A percentile compares a stretch with the other conserved stretches of the same genome.
Conservation (phyloP, 1,140 invertebrate genomes). For the Nilaparvata lugens region DNA sequence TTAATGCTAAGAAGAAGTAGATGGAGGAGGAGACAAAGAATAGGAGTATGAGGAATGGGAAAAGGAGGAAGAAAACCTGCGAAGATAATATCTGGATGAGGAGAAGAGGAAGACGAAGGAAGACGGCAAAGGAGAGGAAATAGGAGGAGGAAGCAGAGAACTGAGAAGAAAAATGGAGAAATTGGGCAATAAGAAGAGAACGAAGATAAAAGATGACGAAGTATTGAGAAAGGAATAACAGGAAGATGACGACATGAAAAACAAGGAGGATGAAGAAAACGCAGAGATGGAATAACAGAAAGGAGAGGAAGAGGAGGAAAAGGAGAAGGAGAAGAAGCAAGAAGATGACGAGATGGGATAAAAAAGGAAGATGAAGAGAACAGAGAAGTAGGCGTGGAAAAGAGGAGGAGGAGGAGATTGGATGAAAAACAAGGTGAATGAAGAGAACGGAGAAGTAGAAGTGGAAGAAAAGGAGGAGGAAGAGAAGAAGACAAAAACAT, state of each 20-base stretch:
- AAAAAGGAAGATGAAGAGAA: not conserved
- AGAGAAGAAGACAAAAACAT: not conserved
- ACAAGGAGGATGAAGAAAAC: not conserved
- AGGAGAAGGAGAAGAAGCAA: not conserved
- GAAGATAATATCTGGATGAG: too few relatives aligned
- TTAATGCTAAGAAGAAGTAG: too few relatives aligned
- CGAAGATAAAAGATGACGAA: not conserved
- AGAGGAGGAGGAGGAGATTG: not conserved
- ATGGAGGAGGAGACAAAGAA: not conserved
- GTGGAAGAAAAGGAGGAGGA: not conserved
- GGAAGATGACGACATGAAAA: not conserved
- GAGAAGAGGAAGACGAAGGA: too few relatives aligned
- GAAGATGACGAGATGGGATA: not conserved
- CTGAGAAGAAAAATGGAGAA: too few relatives aligned
- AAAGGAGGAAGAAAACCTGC: too few relatives aligned
- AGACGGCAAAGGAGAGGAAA: too few relatives aligned
- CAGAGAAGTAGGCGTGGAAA: not conserved
- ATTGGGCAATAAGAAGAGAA: too few relatives aligned
- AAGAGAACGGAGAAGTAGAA: not conserved
- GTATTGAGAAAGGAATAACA: not conserved
- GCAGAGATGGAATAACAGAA: not conserved
- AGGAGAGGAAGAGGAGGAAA: not conserved
- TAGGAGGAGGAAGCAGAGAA: too few relatives aligned
- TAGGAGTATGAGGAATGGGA: not conserved
- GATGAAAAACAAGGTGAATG: not conserved